Percentiles rank a stretch among this genome's conserved stretches.
These are phyloP conservation scores for Synergus japonicus DNA, from an alignment of 2,888 invertebrate genomes.

Conservation along the genomic window DNA sequence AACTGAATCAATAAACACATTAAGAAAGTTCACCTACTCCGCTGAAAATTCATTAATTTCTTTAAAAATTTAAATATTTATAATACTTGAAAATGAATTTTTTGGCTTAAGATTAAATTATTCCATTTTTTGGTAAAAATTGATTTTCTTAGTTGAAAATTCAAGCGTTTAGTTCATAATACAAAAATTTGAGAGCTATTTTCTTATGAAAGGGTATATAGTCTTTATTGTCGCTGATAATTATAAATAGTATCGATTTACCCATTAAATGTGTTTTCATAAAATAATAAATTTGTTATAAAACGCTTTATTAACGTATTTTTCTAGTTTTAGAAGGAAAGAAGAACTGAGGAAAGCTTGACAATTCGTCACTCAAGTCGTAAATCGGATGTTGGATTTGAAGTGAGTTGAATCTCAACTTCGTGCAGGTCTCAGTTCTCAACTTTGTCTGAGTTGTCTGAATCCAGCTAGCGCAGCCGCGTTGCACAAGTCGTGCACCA, in stretches of 20 bases:
- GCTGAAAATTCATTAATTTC: too few relatives aligned
- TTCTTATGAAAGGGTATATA: too few relatives aligned
- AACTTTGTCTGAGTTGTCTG: not conserved
- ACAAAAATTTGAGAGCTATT: too few relatives aligned
- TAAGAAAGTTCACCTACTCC: not conserved
- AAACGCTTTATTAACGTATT: not conserved
- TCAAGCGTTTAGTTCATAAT: not conserved
- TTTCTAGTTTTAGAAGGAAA: not conserved
- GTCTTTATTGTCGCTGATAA: too few relatives aligned
- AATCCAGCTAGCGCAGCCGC: slow-evolving; percentile 64
- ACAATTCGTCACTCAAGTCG: not conserved
- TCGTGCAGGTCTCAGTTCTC: not conserved
- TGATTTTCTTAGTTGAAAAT: not conserved
- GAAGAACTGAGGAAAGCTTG: too few relatives aligned
- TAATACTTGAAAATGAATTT: too few relatives aligned
- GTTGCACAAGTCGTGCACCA: slow-evolving; percentile 61
- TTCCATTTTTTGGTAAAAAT: too few relatives aligned
- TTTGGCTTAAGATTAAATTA: too few relatives aligned
- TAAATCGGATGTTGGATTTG: slow-evolving; percentile 29
- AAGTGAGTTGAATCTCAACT: not conserved
- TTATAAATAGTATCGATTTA: too few relatives aligned
- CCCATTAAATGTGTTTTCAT: too few relatives aligned
- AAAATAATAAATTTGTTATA: not conserved
- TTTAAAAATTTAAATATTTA: too few relatives aligned
- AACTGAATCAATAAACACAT: too few relatives aligned